Percentiles rank a stretch among this genome's conserved stretches.
Conservation (phyloP, 2,888 invertebrate genomes). For the Parelbella ahira region DNA sequence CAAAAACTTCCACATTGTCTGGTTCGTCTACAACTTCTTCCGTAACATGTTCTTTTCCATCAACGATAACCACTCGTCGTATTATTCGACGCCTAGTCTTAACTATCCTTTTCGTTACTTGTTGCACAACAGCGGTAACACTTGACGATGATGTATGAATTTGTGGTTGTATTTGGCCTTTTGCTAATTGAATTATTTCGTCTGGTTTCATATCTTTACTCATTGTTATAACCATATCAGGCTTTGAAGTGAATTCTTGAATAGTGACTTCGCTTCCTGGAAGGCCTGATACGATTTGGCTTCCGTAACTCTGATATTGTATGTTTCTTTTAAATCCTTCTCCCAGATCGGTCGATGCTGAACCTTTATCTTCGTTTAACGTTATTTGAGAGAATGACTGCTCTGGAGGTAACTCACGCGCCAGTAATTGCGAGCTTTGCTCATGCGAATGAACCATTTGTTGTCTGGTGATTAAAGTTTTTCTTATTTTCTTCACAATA, state of each 20-base stretch:
- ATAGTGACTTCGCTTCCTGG: conserved; percentile 83
- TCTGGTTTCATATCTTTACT: conserved; percentile 78
- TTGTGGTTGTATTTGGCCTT: conserved; percentile 60
- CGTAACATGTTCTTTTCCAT: conserved; percentile 90
- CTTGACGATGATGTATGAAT: conserved; percentile 84
- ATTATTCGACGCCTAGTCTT: conserved; percentile 88
- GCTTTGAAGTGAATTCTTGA: conserved; percentile 83
- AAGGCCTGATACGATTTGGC: conserved; percentile 82
- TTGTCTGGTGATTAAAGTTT: conserved; percentile 84
- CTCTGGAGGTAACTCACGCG: conserved; percentile 80
- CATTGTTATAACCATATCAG: conserved; percentile 80
- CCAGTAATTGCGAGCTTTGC: conserved; percentile 75
- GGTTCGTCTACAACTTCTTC: conserved; percentile 93
- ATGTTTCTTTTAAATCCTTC: conserved; percentile 83
- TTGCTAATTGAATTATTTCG: conserved; percentile 62
- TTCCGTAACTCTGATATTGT: conserved; percentile 83
- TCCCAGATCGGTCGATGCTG: conserved; percentile 77
- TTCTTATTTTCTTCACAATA: conserved; percentile 86
- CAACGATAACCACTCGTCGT: conserved; percentile 86
- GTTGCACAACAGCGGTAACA: conserved; percentile 89
- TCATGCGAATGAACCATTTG: conserved; percentile 83
- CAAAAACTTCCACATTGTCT: conserved; percentile 86
- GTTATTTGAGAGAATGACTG: conserved; percentile 85
- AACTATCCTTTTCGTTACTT: conserved; percentile 89
- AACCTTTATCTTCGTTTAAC: conserved; percentile 83